Base-by-base conservation (phyloP, 2,797 vertebrate species). In the Cetoscarus ocellatus region DNA sequence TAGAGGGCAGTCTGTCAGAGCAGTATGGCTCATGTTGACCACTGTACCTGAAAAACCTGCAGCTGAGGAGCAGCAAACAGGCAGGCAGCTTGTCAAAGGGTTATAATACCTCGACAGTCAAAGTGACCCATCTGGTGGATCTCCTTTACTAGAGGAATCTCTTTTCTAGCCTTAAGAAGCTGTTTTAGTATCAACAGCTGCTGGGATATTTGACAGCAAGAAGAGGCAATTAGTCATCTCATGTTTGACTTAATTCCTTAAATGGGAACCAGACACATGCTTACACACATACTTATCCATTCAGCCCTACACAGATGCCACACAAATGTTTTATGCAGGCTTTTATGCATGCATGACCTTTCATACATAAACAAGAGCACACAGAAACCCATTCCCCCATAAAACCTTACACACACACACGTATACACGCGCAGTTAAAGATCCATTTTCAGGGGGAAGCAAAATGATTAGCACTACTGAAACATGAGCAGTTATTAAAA, bases 401-500 rank as follows among this genome's bases (percentile, higher is more conserved):
- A 50, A 11, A 67, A 10, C 43, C 48, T 4, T 2, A 36, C 19
- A 49, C 18, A 39, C 47, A 42, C 17, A 15, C 48, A 43, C 11
- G 10, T 12, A 43, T 43, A 73, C 27, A 58, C 14, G 55, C 11
- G 67, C 3, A 63, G 73, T 77, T 79, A 81, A 66, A 39, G 75
- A 84, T 69, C 77, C 60, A 74, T 86, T 92, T 90, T 88, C 79
- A 74, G 68, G 67, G 38, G 58, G 77, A 84, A 77, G 79, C 84
- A 71, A 78, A 92, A 91, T 90, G 89, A 93, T 94, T 93, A 94
- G 86, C 64, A 59, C 75, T 79, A 77, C 91, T 89, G 91, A 89
- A 95, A 93, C 92, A 91, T 79, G 91, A 93, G 90, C 73, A 67
- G 88, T 92, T 92, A 94, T 93, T 92, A 91, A 92, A 92, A 93